Evolutionary conservation across 2,113 vertebrate genomes (phyloP).

Genomic region (Pteruthius melanotis): DNA sequence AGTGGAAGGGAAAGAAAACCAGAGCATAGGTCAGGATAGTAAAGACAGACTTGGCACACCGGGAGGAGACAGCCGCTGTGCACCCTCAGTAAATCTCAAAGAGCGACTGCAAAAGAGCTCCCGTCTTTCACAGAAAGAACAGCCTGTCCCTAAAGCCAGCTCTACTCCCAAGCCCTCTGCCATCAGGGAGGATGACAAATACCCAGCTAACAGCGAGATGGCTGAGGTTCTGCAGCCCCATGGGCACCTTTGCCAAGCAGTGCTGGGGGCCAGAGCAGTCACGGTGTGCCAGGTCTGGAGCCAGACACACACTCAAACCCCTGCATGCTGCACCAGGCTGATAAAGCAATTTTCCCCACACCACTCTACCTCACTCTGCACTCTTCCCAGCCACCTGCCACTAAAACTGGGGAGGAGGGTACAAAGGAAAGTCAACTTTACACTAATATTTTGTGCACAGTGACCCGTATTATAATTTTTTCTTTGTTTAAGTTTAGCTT

Average conservation of each 20-base stretch:
- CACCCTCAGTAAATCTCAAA: not conserved
- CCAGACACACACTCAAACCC: not conserved
- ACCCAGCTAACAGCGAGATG: not conserved
- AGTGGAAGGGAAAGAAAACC: not conserved
- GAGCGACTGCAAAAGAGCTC: not conserved
- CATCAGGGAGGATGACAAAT: not conserved
- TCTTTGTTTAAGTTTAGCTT: not conserved
- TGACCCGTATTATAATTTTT: not conserved
- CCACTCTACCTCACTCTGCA: not conserved
- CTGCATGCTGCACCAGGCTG: not conserved
- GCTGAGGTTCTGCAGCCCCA: not conserved
- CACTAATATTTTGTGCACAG: not conserved
- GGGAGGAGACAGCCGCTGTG: not conserved
- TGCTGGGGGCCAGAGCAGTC: not conserved
- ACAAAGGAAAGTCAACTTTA: not conserved
- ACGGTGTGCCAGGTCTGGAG: not conserved
- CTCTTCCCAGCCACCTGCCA: not conserved
- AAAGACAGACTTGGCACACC: not conserved
- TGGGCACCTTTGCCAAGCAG: not conserved
- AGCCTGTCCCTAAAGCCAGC: constrained; percentile 6
- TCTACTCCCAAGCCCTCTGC: not conserved
- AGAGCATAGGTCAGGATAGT: not conserved
- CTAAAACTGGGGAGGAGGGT: not conserved
- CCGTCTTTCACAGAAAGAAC: not conserved
- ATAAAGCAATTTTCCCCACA: not conserved